Conservation (phyloP, 2,797 vertebrate genomes). For the Iguana delicatissima region DNA sequence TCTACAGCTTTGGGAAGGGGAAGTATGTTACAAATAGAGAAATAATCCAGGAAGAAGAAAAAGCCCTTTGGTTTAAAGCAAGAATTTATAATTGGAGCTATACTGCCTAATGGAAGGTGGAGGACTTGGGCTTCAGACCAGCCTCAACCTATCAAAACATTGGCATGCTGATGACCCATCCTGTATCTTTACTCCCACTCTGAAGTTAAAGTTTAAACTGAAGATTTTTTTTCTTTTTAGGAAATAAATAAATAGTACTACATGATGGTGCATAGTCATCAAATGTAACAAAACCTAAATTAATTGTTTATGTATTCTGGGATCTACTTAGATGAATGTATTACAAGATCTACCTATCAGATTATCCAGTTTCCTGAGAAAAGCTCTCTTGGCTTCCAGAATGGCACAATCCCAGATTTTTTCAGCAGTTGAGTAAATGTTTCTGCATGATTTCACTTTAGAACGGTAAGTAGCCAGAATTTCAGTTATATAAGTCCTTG, state of each 20-base stretch:
- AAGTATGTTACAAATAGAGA: too few species aligned
- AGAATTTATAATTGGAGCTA: too few species aligned
- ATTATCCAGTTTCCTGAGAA: neutral
- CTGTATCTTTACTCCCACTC: too few species aligned
- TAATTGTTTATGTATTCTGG: neutral
- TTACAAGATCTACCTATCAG: neutral
- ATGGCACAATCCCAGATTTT: neutral
- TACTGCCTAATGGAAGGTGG: too few species aligned
- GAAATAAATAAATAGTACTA: neutral
- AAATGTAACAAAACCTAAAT: neutral
- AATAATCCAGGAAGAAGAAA: too few species aligned
- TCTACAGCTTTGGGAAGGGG: too few species aligned
- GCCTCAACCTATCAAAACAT: too few species aligned
- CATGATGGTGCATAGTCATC: neutral
- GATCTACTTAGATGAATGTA: neutral
- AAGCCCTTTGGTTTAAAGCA: too few species aligned
- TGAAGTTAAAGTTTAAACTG: too few species aligned
- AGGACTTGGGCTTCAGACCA: too few species aligned
- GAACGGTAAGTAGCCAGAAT: neutral
- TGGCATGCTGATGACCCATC: too few species aligned
- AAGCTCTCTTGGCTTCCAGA: neutral
- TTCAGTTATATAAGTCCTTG: conserved; percentile 3
- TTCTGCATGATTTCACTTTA: conserved; percentile 2
- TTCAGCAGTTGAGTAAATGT: conserved; percentile 9
- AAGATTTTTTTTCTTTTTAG: too few species aligned